A percentile compares a stretch with the other conserved stretches of the same genome.
Conservation (phyloP, 2,888 invertebrate genomes). For the Unio pictorum region DNA sequence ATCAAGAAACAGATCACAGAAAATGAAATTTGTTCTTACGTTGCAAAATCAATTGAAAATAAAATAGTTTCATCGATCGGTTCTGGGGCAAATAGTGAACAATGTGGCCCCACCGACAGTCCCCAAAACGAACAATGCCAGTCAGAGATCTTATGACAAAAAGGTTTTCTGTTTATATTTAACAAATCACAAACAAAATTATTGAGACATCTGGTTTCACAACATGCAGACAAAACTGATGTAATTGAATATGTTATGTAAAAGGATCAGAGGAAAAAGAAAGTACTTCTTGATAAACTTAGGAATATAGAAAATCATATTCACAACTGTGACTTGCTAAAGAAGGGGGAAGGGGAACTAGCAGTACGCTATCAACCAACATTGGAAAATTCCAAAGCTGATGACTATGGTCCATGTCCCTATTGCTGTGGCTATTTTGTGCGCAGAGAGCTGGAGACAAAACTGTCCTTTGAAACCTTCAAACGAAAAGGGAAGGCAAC, state of each 20-base stretch:
- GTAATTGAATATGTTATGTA: background rate
- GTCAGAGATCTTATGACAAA: background rate
- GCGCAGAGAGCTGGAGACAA: background rate
- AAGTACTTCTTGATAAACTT: background rate
- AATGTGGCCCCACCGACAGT: background rate
- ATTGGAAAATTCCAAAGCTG: background rate
- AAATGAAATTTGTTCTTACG: too few species aligned
- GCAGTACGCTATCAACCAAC: conserved; percentile 1
- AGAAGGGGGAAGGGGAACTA: background rate
- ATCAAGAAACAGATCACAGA: too few species aligned
- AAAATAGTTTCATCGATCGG: too few species aligned
- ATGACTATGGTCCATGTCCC: conserved; percentile 4
- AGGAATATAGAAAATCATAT: conserved; percentile 6
- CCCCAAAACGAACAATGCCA: conserved; percentile 2
- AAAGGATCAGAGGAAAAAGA: background rate
- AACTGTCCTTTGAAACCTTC: background rate
- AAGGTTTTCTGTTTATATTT: too few species aligned
- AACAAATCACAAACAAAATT: too few species aligned
- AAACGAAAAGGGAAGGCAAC: background rate
- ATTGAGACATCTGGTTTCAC: too few species aligned
- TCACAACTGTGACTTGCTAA: conserved; percentile 1
- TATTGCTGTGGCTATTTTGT: conserved; percentile 6
- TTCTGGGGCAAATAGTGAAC: too few species aligned
- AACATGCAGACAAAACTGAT: background rate
- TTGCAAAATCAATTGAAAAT: too few species aligned